A percentile compares a stretch with the other conserved stretches of the same genome.
These are phyloP conservation scores for Molossus molossus DNA, from an alignment of 2,797 vertebrate species.

Conservation along the genomic window DNA sequence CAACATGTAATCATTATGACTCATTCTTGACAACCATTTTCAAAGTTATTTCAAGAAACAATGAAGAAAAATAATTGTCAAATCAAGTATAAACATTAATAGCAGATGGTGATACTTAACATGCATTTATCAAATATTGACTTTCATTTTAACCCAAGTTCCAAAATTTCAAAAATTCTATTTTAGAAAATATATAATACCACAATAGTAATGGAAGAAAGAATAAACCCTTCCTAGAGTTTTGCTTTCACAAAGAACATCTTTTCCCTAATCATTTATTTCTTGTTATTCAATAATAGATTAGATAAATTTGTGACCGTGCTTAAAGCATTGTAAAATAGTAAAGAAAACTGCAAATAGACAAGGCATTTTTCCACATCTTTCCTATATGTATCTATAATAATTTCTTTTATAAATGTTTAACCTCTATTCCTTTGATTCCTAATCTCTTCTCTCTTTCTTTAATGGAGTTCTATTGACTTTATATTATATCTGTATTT, in stretches of 20 bases:
- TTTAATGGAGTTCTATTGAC: slow-evolving; percentile 66
- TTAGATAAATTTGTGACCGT: background rate
- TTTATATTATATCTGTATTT: slow-evolving; percentile 73
- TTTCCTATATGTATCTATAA: slow-evolving; percentile 8
- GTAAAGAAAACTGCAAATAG: slow-evolving; percentile 18
- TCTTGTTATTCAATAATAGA: background rate
- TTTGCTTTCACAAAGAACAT: slow-evolving; percentile 52
- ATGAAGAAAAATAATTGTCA: background rate
- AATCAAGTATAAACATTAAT: slow-evolving; percentile 41
- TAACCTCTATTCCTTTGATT: slow-evolving; percentile 42
- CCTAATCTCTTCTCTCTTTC: slow-evolving; percentile 40
- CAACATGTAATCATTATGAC: no score
- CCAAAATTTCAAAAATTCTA: slow-evolving; percentile 16
- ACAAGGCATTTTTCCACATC: background rate
- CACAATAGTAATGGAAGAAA: slow-evolving; percentile 11
- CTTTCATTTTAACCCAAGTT: background rate
- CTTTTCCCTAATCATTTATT: background rate
- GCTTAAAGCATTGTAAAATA: background rate
- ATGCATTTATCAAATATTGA: background rate
- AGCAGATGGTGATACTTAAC: background rate
- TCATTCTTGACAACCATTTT: background rate
- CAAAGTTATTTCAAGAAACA: slow-evolving; percentile 41
- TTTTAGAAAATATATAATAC: slow-evolving; percentile 12
- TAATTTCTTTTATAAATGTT: slow-evolving; percentile 67
- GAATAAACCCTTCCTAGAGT: slow-evolving; percentile 40